Conservation (phyloP, 2,797 vertebrate genomes). For the Pangasius macronema region DNA sequence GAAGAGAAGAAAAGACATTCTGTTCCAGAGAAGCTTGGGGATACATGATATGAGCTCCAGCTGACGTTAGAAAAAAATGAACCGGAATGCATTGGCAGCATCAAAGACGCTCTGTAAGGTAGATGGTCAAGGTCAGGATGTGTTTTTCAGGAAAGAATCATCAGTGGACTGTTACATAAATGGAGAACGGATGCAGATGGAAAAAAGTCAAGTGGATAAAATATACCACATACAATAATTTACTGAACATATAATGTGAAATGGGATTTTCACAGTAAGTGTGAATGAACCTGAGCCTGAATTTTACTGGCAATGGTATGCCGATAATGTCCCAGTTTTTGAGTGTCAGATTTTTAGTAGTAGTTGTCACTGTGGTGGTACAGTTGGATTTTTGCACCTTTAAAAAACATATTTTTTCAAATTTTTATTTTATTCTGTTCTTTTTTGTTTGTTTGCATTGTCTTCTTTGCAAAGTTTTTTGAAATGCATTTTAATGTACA, state of each 20-base stretch:
- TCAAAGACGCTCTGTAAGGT: neutral
- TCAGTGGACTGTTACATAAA: neutral
- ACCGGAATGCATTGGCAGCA: neutral
- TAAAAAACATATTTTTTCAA: neutral
- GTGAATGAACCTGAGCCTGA: neutral
- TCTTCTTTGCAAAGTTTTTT: neutral
- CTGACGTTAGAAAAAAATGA: neutral
- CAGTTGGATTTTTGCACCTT: neutral
- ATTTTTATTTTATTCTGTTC: no score
- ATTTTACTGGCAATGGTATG: neutral
- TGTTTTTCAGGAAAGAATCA: neutral
- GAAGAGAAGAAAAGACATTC: slow-evolving; percentile 31
- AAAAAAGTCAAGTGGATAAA: neutral
- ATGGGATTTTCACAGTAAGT: neutral
- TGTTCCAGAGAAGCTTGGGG: neutral
- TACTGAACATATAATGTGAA: neutral
- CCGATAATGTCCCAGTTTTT: neutral
- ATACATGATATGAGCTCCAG: slow-evolving; percentile 1
- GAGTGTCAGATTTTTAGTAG: neutral
- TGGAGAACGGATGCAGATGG: neutral
- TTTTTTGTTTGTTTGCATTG: neutral
- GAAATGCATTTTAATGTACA: neutral
- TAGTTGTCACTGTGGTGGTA: neutral
- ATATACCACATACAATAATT: neutral
- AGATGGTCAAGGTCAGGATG: neutral